Evolutionary conservation across 2,888 invertebrate genomes (phyloP), one percentile per base, ranked within the genome.

Genomic region (Dynastes maya): DNA sequence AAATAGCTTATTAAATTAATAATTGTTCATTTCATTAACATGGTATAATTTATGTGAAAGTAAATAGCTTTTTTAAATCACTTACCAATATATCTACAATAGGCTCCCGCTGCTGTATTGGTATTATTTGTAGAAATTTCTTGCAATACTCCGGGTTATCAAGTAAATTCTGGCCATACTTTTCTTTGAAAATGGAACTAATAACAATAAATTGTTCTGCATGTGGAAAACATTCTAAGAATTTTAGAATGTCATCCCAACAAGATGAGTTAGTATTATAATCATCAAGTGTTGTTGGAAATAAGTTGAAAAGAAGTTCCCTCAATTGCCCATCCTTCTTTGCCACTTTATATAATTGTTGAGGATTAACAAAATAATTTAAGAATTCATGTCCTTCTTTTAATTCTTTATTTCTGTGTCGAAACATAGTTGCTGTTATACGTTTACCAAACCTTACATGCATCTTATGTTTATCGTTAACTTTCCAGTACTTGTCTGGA

Each of bases 71-170:
- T 37, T 37, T 37, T 37, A 37, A 37, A 37, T 37, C 5, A 64
- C 64, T 63, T 27, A 16, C 63, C 63, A 75, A n/a, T 45, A 9
- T 27, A 8, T 75, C 51, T n/a, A 75, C 5, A 64, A 75, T 49
- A 45, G 37, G 6, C 29, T 75, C 51, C n/a, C 75, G 40, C 29
- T 9, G 22, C 8, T 32, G 13, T 5, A 13, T 0, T 27, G 75
- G 63, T 51, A 75, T 32, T n/a, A 64, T 40, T 63, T 63, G 11
- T 5, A 74, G 22, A 13, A 5, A 75, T 29, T 53, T 13, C n/a
- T 4, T 40, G 22, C 40, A 63, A 40, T 37, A 65, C 27, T 64
- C 40, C 5, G 64, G 72, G 29, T 55, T 63, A 37, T 78, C 32
- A 16, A 71, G 55, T 27, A 74, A 9, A 55, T 74, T 55, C 4